Evolutionary conservation across 2,113 vertebrate species (phyloP).

Genomic region (Catharus minimus): DNA sequence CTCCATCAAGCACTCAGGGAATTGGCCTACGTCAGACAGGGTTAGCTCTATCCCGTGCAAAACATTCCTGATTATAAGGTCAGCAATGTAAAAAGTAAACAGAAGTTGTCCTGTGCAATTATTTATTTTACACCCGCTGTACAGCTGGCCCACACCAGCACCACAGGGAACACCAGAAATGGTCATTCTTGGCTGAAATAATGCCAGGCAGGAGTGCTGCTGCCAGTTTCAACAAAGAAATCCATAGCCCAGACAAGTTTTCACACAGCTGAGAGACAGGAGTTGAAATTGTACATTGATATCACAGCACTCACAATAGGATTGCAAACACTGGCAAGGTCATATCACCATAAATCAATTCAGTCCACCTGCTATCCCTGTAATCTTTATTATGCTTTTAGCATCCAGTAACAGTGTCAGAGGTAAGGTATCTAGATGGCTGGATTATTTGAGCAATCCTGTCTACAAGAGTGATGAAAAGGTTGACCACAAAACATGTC

Average conservation of each 20-base stretch:
- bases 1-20: background rate
- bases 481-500: slow-evolving; percentile 7
- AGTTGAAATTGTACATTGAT: background rate
- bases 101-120: background rate
- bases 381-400: slow-evolving; percentile 24
- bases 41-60: background rate
- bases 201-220: background rate
- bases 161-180: background rate
- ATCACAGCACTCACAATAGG: background rate
- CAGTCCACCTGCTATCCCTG: background rate
- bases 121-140: background rate
- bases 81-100: slow-evolving; percentile 15
- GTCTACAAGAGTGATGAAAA: slow-evolving; percentile 47
- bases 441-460: slow-evolving; percentile 49
- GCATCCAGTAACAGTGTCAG: background rate
- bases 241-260: background rate
- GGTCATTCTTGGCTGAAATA: background rate
- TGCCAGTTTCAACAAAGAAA: fast-evolving
- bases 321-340: background rate
- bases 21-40: background rate
- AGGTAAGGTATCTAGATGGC: slow-evolving; percentile 17
- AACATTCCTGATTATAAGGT: background rate
- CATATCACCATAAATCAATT: background rate
- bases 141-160: background rate
- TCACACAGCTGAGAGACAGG: background rate